Evolutionary conservation across 2,888 invertebrate genomes (phyloP).

Genomic region (Thalpophila matura): DNA sequence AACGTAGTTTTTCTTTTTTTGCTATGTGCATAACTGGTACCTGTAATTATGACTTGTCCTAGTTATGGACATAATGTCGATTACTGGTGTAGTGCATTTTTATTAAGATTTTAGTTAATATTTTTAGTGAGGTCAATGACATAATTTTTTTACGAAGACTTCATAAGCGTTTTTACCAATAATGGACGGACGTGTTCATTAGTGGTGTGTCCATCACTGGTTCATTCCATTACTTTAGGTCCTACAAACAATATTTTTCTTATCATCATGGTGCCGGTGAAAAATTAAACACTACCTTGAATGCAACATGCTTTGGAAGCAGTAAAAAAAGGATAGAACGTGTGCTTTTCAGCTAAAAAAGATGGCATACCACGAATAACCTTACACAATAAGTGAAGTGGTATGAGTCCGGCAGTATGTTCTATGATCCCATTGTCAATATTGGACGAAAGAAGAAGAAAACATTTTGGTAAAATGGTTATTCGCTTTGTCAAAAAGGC

Average conservation of each 20-base stretch:
- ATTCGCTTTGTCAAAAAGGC: not conserved
- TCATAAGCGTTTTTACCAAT: not conserved
- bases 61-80: conserved; percentile 7
- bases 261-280: conserved; percentile 30
- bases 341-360: conserved; percentile 4
- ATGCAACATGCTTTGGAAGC: conserved; percentile 30
- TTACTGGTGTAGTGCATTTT: conserved; percentile 1
- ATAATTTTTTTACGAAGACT: conserved; percentile 3
- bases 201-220: conserved; percentile 3
- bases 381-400: conserved; percentile 31
- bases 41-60: conserved; percentile 2
- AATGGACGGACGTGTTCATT: conserved; percentile 6
- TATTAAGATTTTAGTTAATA: not conserved
- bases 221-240: not conserved
- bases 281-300: conserved; percentile 36
- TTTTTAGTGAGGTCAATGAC: not conserved
- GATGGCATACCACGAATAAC: not conserved
- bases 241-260: conserved; percentile 1
- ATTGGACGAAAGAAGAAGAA: conserved; percentile 1
- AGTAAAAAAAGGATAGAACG: conserved; percentile 5
- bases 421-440: not conserved
- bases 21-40: not conserved
- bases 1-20: not conserved
- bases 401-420: conserved; percentile 43
- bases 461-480: conserved; percentile 8